A percentile compares a stretch with the other conserved stretches of the same genome.
These are phyloP conservation scores for Silurus glanis DNA, from an alignment of 2,113 vertebrate genomes.

Conservation along the genomic window DNA sequence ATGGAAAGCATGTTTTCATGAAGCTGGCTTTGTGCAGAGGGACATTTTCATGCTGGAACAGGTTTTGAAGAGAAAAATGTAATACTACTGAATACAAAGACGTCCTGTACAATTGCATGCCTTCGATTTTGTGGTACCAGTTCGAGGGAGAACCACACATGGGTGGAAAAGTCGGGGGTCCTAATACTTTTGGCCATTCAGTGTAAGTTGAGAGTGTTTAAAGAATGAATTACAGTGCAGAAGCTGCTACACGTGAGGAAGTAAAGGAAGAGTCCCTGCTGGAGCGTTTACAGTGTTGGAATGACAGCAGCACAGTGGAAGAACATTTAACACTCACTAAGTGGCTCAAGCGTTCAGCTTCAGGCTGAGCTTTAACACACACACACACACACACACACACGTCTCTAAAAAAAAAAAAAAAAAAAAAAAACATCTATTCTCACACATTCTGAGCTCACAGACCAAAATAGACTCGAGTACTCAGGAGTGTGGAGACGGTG, in stretches of 20 bases:
- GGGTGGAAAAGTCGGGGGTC: no score
- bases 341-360: slow-evolving; percentile 19
- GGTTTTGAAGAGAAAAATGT: no score
- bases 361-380: slow-evolving; percentile 14
- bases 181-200: no score
- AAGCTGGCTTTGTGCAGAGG: no score
- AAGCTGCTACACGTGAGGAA: background rate
- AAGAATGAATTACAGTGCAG: background rate
- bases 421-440: background rate
- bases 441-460: slow-evolving; percentile 9
- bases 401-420: background rate
- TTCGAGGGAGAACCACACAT: no score
- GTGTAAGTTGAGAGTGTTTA: background rate
- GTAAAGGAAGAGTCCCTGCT: background rate
- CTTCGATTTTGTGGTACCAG: no score
- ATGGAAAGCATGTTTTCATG: no score
- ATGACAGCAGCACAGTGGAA: slow-evolving; percentile 18
- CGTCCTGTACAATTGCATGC: no score
- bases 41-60: no score
- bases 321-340: slow-evolving; percentile 2
- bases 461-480: slow-evolving; percentile 23
- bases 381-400: slow-evolving; percentile 27
- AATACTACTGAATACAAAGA: no score
- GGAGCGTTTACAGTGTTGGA: background rate
- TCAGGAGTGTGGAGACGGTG: background rate